phyloP scores from a whole-genome alignment of 2,113 vertebrate species.

The Hystrix cristata region DNA sequence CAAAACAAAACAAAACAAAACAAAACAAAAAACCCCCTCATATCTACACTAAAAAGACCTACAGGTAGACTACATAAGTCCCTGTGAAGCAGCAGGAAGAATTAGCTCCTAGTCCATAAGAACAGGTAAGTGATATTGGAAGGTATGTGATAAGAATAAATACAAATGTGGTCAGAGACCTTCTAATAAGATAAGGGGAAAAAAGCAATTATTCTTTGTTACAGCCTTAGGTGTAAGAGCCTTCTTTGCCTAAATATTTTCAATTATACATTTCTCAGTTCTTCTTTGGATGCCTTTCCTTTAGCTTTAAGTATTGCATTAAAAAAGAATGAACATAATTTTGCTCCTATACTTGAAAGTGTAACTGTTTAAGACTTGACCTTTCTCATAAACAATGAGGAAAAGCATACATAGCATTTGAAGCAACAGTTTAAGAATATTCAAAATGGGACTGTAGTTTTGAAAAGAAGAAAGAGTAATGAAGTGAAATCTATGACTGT shows the following conservation, averaged over 20 bases:
- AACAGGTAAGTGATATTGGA: background rate
- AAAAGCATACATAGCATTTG: background rate
- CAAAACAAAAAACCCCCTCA: background rate
- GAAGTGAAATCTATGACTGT: background rate
- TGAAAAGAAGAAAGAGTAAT: background rate
- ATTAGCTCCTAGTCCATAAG: no score
- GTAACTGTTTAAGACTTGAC: background rate
- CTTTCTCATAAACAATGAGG: background rate
- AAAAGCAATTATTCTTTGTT: background rate
- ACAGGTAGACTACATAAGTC: background rate
- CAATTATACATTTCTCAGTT: background rate
- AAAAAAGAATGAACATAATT: background rate
- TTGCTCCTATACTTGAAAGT: background rate
- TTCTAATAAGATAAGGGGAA: background rate
- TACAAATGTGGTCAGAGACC: background rate
- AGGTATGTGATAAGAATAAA: background rate
- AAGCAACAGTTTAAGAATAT: background rate
- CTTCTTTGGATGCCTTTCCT: background rate
- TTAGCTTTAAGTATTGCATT: background rate
- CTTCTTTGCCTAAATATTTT: background rate
- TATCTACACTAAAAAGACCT: background rate
- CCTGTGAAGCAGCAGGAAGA: background rate
- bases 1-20: background rate
- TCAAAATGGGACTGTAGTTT: background rate
- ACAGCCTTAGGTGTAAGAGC: background rate